Evolutionary conservation across 2,888 invertebrate genomes (phyloP).

Genomic region (Kuschelorhynchus macadamiae): DNA sequence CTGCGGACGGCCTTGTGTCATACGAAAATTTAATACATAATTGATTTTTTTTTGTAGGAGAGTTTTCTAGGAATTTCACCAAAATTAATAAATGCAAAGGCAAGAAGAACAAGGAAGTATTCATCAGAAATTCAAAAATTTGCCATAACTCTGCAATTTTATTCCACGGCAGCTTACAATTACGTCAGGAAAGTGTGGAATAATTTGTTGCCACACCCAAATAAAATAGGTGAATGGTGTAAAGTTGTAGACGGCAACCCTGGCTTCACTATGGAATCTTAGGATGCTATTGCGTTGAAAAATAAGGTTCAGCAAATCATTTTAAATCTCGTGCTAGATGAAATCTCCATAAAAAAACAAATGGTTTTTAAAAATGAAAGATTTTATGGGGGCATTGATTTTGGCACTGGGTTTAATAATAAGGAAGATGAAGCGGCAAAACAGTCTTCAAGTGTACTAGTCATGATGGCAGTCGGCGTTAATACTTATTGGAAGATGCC

Average conservation of each 20-base stretch:
- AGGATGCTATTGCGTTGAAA: constrained; percentile 37
- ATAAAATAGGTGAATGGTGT: background rate
- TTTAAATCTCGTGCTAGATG: constrained; percentile 25
- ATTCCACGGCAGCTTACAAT: background rate
- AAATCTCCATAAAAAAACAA: constrained; percentile 34
- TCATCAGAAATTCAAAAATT: background rate
- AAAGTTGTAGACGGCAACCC: background rate
- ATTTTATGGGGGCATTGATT: constrained; percentile 35
- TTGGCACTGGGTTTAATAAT: constrained; percentile 15
- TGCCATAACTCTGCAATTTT: background rate
- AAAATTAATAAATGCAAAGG: background rate
- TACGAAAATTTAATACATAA: background rate
- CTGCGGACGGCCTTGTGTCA: too few relatives aligned
- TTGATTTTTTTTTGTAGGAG: background rate
- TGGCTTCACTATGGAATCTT: constrained; percentile 42
- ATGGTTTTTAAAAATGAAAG: constrained; percentile 21
- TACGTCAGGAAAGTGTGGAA: background rate
- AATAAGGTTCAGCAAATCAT: background rate
- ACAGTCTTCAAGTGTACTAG: constrained; percentile 22
- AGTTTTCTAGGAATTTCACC: too few relatives aligned
- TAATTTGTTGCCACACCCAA: constrained; percentile 3
- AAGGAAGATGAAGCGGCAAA: constrained; percentile 5
- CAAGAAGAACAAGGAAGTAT: background rate
- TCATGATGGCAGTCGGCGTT: constrained; percentile 51
- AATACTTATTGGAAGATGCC: constrained; percentile 46